Base-by-base conservation (phyloP, 2,888 invertebrate genomes). In the Julus scandinavius region DNA sequence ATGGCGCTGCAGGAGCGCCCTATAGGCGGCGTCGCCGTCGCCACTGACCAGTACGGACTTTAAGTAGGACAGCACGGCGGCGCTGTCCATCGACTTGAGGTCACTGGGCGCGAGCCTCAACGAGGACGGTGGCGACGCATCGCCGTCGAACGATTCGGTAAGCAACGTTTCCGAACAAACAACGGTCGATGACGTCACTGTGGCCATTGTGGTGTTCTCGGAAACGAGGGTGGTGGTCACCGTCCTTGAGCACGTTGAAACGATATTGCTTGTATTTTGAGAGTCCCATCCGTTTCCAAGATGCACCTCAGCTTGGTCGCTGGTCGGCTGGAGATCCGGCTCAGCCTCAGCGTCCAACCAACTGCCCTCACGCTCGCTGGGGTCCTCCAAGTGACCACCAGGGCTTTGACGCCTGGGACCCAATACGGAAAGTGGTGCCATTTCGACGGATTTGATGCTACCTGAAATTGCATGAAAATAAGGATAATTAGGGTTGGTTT, bases 281-380 rank as follows among this genome's bases (percentile, higher is more conserved):
- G 20, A 83, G 38, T 83, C 83, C 29, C 83, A 83, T 83, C 83
- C 83, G 83, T 38, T 83, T 1, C 29, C 58, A 17, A 5, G 58
- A 58, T 58, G 15, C 17, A 17, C 58, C 17, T 58, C 58, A 17
- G 2, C 58, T 2, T 58, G 15, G 58, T 5, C 58, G 17, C 17
- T 58, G 58, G 58, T 58, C 58, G 17, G 41, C 41, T n/a, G 40
- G n/a, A 6, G 38, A 29, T 50, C 86, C 5, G 86, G 29, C 4
- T 38, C 49, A 3, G 41, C 83, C 29, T 87, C 87, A n/a, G 63
- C 38, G 49, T 87, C 87, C 49, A 87, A 49, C 87, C 87, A 87
- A 20, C 87, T 87, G 40, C 87, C 87, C 29, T 87, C 87, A 17
- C 87, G 87, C 5, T 87, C 87, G 49, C 87, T 87, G 87, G 88